A percentile compares a stretch with the other conserved stretches of the same genome.
Conservation (phyloP, 2,797 vertebrate species). For the Darevskia mixta region DNA sequence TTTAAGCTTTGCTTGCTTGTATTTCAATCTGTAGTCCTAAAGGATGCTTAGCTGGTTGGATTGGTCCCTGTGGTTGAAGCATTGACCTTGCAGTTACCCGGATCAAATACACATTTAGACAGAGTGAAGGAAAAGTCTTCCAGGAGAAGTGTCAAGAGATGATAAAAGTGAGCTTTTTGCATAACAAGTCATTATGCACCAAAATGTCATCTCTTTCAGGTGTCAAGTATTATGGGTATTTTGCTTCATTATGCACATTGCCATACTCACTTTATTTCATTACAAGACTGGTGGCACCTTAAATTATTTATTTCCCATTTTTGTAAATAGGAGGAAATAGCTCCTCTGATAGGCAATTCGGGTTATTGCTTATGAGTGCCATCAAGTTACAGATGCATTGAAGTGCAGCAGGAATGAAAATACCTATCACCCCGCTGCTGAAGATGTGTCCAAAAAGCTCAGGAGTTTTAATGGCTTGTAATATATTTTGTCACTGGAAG, state of each 20-base stretch:
- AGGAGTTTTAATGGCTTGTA: constrained; percentile 46
- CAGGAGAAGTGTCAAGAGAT: background rate
- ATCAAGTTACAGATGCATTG: constrained; percentile 62
- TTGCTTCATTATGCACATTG: constrained; percentile 55
- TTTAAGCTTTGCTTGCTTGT: background rate
- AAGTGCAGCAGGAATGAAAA: constrained; percentile 62
- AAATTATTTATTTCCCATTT: constrained; percentile 60
- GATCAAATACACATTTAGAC: background rate
- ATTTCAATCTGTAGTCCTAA: background rate
- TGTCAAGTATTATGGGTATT: constrained; percentile 42
- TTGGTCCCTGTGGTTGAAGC: background rate
- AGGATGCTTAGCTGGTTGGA: background rate
- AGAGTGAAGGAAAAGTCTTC: background rate
- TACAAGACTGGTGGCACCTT: constrained; percentile 50
- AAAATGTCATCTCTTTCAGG: background rate
- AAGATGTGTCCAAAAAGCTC: constrained; percentile 60
- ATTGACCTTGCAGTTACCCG: background rate
- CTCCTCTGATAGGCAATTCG: constrained; percentile 66
- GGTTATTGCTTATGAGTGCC: constrained; percentile 69
- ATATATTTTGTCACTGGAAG: constrained; percentile 68
- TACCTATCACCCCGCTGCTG: constrained; percentile 44
- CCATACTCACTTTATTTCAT: constrained; percentile 57
- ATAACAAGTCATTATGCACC: constrained; percentile 18
- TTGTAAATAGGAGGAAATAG: constrained; percentile 59
- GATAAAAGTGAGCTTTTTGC: background rate